phyloP scores from a whole-genome alignment of 53 echinoderm and acorn worm species.

The Holothuria scabra region DNA sequence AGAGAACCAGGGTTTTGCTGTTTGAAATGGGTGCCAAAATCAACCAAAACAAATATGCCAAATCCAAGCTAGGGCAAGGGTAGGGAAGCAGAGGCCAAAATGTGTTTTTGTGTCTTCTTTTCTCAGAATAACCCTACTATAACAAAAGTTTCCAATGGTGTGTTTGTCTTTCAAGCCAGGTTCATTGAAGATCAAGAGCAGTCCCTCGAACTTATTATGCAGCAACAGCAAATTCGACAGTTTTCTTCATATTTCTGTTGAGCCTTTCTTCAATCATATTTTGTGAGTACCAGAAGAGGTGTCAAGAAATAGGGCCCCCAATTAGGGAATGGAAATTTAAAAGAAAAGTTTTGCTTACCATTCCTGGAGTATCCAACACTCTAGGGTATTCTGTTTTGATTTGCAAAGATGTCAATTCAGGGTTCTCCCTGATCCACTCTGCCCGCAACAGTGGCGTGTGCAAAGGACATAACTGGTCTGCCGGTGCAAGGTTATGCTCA shows the following conservation, averaged over 20 bases:
- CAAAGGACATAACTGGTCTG: background rate
- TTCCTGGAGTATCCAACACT: slow-evolving; percentile 32
- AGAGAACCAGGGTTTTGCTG: background rate
- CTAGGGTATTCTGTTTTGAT: slow-evolving; percentile 27
- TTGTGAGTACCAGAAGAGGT: no score
- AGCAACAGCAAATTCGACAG: no score
- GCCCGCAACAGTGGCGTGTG: slow-evolving; percentile 16
- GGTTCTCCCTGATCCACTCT: slow-evolving; percentile 10
- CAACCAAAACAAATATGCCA: no score
- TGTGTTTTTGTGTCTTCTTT: background rate
- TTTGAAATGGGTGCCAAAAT: no score
- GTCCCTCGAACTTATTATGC: no score
- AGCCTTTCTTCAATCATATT: no score
- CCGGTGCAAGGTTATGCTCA: slow-evolving; percentile 6
- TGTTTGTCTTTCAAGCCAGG: background rate
- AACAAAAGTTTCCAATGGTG: background rate
- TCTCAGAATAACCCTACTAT: background rate
- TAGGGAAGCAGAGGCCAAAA: background rate
- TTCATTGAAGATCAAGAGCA: no score
- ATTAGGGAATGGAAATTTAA: background rate
- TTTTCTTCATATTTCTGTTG: no score
- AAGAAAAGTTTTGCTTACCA: slow-evolving; percentile 6
- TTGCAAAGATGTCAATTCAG: slow-evolving; percentile 24
- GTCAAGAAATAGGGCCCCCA: background rate
- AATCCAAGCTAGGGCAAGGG: background rate